Evolutionary conservation across 2,113 vertebrate genomes (phyloP).

Genomic region (Genyomyrus donnyi): DNA sequence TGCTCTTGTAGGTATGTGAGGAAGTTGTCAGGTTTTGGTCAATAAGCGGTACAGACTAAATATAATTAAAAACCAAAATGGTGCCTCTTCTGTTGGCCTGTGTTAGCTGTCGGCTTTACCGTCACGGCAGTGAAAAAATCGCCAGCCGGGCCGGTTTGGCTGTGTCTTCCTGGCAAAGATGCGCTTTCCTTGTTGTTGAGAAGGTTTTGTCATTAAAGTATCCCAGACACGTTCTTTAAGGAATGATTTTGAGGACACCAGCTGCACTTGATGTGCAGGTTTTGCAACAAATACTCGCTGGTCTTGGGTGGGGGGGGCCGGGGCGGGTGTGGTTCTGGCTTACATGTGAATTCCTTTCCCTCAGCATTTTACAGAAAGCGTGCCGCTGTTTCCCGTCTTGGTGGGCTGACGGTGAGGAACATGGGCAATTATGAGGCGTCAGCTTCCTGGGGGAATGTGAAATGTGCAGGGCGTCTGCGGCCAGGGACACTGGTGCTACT

Average conservation of each 20-base stretch:
- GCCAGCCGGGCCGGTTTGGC: neutral
- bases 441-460: neutral
- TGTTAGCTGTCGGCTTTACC: neutral
- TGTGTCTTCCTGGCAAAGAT: neutral
- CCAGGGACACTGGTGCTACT: neutral
- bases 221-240: neutral
- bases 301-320: neutral
- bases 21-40: neutral
- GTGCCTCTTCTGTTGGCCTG: neutral
- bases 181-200: neutral
- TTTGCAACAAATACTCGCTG: neutral
- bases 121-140: neutral
- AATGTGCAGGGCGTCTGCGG: neutral
- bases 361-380: neutral
- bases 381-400: neutral
- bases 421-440: neutral
- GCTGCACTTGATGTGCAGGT: neutral
- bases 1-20: neutral
- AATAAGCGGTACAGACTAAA: neutral
- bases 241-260: neutral
- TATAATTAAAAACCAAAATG: neutral
- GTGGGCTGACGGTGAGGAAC: neutral
- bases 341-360: neutral
- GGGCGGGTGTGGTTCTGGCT: neutral
- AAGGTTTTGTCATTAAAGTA: neutral